Evolutionary conservation across 1,140 invertebrate species (phyloP).

Genomic region (Drosophila biarmipes): DNA sequence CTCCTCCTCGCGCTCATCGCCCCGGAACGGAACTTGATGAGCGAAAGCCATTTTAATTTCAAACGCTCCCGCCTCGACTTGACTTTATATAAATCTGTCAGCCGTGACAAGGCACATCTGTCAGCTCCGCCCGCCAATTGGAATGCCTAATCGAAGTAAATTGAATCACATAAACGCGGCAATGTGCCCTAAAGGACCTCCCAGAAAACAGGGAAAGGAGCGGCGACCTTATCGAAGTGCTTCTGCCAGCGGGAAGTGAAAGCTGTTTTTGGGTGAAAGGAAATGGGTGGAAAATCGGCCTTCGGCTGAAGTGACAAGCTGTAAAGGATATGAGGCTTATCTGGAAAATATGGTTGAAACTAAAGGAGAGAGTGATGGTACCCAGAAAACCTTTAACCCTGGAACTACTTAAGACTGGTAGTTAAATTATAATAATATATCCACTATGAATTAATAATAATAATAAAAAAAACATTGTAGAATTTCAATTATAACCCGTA

Average conservation of each 20-base stretch:
- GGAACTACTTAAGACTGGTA: too few species aligned
- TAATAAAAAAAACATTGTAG: too few species aligned
- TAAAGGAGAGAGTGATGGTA: neutral
- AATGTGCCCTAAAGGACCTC: slow-evolving; percentile 8
- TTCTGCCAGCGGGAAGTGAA: slow-evolving; percentile 22
- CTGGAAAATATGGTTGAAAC: neutral
- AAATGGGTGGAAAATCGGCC: slow-evolving; percentile 52
- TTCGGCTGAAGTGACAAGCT: slow-evolving; percentile 35
- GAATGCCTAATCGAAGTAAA: slow-evolving; percentile 79
- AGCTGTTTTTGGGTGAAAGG: slow-evolving; percentile 5
- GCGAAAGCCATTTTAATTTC: slow-evolving; percentile 76
- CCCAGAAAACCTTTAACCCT: too few species aligned
- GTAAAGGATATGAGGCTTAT: neutral
- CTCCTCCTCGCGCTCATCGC: slow-evolving; percentile 25
- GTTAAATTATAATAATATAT: too few species aligned
- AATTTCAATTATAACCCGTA: too few species aligned
- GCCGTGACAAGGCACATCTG: slow-evolving; percentile 48
- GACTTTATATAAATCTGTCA: slow-evolving; percentile 77
- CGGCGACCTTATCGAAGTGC: slow-evolving; percentile 37
- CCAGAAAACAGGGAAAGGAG: slow-evolving; percentile 20
- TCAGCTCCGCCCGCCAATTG: slow-evolving; percentile 35
- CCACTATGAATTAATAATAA: too few species aligned
- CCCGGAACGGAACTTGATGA: slow-evolving; percentile 67
- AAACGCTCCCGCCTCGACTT: slow-evolving; percentile 44
- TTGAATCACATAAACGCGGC: slow-evolving; percentile 74